Evolutionary conservation across 92 coral and sea anemone genomes (phyloP).

Genomic region (Nematostella vectensis): DNA sequence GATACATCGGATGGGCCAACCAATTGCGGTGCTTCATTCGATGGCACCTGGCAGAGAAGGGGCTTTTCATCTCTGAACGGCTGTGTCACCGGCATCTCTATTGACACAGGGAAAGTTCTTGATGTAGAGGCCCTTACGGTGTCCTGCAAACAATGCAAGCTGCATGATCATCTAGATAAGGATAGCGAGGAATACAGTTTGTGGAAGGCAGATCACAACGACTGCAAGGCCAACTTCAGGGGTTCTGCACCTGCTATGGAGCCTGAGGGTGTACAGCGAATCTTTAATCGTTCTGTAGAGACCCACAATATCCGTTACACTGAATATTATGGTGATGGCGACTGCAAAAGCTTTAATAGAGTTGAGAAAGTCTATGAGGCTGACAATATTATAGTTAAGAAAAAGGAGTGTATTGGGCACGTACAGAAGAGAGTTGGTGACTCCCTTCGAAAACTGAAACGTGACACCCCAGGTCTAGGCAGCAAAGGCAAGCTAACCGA

Average conservation of each 20-base stretch:
- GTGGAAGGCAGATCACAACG: conserved; percentile 38
- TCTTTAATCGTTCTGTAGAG: conserved; percentile 20
- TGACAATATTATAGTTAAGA: conserved; percentile 7
- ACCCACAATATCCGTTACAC: conserved; percentile 24
- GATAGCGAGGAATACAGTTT: conserved; percentile 16
- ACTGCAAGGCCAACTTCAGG: no score
- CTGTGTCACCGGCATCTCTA: conserved; percentile 25
- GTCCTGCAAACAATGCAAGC: conserved; percentile 24
- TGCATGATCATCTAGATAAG: conserved; percentile 25
- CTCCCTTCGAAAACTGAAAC: conserved; percentile 16
- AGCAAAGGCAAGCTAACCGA: no score
- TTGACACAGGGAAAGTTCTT: conserved; percentile 33
- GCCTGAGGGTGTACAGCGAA: conserved; percentile 29
- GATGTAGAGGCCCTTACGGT: conserved; percentile 34
- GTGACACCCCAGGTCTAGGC: conserved; percentile 13
- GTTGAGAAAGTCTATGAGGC: conserved; percentile 11
- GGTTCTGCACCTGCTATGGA: conserved; percentile 47
- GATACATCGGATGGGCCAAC: neutral
- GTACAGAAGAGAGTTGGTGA: conserved; percentile 34
- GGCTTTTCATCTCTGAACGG: conserved; percentile 40
- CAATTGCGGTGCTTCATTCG: conserved; percentile 30
- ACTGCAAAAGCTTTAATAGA: conserved; percentile 16
- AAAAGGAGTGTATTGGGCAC: conserved; percentile 35
- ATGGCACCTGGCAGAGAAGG: conserved; percentile 40
- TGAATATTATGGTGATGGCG: conserved; percentile 26